Conservation (phyloP, 2,797 vertebrate species). For the Paguma larvata region DNA sequence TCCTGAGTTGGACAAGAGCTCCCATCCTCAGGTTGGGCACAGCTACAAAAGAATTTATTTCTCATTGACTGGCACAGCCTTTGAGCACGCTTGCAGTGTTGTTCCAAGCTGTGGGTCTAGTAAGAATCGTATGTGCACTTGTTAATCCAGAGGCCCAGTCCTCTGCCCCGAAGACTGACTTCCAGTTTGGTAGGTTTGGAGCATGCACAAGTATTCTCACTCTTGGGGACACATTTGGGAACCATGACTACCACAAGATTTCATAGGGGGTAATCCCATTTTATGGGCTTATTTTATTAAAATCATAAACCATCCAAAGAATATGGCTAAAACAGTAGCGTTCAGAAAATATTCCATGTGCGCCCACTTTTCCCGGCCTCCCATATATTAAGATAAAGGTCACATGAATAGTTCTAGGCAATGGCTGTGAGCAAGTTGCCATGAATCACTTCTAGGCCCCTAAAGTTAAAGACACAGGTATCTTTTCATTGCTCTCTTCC, state of each 20-base stretch:
- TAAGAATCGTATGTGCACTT: neutral
- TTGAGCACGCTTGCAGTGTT: neutral
- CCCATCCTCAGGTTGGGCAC: neutral
- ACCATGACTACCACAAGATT: neutral
- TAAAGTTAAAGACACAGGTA: neutral
- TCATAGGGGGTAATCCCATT: neutral
- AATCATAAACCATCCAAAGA: neutral
- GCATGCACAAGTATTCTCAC: neutral
- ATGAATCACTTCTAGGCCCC: rapidly evolving
- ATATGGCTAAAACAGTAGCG: neutral
- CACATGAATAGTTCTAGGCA: neutral
- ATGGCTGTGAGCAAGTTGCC: rapidly evolving
- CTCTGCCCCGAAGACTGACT: neutral
- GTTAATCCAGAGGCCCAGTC: neutral
- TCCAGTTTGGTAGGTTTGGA: neutral
- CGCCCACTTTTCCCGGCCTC: neutral
- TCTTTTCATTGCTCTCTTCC: neutral
- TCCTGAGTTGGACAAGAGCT: neutral
- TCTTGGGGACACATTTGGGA: neutral
- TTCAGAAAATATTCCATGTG: neutral
- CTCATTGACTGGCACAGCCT: neutral
- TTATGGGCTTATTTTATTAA: neutral
- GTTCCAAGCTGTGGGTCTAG: neutral
- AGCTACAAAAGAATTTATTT: neutral
- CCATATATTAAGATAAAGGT: neutral